Conservation (phyloP, 2,888 invertebrate species). For the Drosophila demipolita region DNA sequence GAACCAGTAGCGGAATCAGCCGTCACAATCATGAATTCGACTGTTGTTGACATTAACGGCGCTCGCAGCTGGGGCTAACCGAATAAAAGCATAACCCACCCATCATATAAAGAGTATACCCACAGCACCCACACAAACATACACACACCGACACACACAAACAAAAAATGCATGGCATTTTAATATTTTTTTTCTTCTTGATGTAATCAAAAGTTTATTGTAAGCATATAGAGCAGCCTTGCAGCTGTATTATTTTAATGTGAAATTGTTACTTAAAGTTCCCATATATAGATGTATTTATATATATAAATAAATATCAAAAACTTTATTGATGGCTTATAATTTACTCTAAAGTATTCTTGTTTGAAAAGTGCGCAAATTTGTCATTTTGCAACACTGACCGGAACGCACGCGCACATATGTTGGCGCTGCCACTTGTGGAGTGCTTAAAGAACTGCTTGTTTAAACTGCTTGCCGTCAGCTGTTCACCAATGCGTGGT, state of each 20-base stretch:
- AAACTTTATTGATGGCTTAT: neutral
- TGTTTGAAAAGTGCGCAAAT: conserved; percentile 27
- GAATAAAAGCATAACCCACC: conserved; percentile 45
- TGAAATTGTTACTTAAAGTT: conserved; percentile 61
- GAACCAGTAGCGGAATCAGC: conserved; percentile 23
- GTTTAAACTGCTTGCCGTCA: conserved; percentile 27
- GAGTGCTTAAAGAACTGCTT: neutral
- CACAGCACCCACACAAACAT: conserved; percentile 13
- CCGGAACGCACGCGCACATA: neutral
- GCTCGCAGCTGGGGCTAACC: conserved; percentile 76
- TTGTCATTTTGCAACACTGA: neutral
- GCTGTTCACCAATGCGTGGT: conserved; percentile 27
- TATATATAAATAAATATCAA: conserved; percentile 18
- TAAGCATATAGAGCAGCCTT: conserved; percentile 43
- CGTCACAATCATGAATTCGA: conserved; percentile 59
- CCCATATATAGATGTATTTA: conserved; percentile 18
- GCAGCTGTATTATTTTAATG: conserved; percentile 44
- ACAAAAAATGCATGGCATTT: conserved; percentile 23
- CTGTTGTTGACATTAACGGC: conserved; percentile 72
- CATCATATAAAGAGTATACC: conserved; percentile 29
- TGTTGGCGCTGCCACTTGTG: conserved; percentile 5
- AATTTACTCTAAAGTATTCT: neutral
- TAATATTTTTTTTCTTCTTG: conserved; percentile 49
- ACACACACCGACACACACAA: conserved; percentile 22
- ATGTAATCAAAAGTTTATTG: conserved; percentile 44